Evolutionary conservation across 2,888 invertebrate genomes (phyloP), one percentile per base, ranked within the genome.

Genomic region (Sialis fuliginosa): DNA sequence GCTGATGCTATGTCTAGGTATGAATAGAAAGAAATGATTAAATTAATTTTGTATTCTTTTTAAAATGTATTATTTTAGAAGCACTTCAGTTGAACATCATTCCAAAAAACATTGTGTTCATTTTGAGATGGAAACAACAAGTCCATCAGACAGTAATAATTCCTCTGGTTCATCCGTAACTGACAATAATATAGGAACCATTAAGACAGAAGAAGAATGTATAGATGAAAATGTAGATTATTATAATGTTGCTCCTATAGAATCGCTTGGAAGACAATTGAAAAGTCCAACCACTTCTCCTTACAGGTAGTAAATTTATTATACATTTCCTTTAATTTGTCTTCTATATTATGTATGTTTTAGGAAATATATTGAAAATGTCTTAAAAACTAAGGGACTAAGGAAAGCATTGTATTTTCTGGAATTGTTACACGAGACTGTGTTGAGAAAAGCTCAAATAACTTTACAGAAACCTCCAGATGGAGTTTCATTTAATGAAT

Each of bases 341-440:
- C 2, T 13, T 8, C 2, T 4, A 12, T 40, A 12, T 40, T 8
- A 40, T 49, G 39, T 41, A 35, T 50, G n/a, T 44, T 49, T 12
- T 50, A 78, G 89, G 52, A 77, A 81, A 54, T 92, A 87, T 59
- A 89, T 92, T 54, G 85, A 88, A 61, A 85, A 87, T 59, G 80
- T 87, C 48, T 66, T 93, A 48, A 91, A 91, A 65, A 88, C 88
- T 6, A 81, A 85, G 54, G 90, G 91, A 9, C 69, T 93, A 50
- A 75, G 81, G 13, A 86, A 88, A 59, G 81, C 89, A 55, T 67
- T 91, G 60, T 72, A 75, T 54, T 84, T 90, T 62, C 70, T 92
- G 44, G 80, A 86, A 59, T 76, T 78, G 56, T 65, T 87, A 54
- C 77, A 86, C 51, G 71, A 70, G 48, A 69, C 77, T 50, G 72